Evolutionary conservation across 2,888 invertebrate species (phyloP).

Genomic region (Ophraella communa): DNA sequence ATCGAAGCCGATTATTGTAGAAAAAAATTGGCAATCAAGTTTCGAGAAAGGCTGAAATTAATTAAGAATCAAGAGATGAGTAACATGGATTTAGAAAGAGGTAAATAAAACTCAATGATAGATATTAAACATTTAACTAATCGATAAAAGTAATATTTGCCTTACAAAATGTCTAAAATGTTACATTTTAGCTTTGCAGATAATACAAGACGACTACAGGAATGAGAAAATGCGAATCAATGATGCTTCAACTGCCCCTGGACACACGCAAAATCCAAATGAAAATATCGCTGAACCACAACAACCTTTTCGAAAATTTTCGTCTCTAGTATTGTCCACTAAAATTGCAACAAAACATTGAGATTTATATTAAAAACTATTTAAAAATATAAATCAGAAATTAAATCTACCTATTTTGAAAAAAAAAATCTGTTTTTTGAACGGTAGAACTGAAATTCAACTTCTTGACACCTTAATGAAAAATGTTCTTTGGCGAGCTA

Average conservation of each 20-base stretch:
- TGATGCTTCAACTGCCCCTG: conserved; percentile 1
- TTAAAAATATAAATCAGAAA: too few relatives aligned
- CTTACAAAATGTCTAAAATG: too few relatives aligned
- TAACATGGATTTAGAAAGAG: conserved; percentile 76
- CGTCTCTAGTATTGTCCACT: not conserved
- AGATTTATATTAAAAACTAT: not conserved
- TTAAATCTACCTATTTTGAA: too few relatives aligned
- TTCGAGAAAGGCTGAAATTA: conserved; percentile 78
- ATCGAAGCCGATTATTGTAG: conserved; percentile 92
- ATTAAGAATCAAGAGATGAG: conserved; percentile 89
- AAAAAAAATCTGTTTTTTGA: not conserved
- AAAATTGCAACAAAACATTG: not conserved
- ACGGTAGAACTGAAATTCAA: too few relatives aligned
- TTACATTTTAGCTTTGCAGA: conserved; percentile 67
- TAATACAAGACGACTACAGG: conserved; percentile 70
- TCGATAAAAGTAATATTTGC: too few relatives aligned
- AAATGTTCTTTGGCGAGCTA: too few relatives aligned
- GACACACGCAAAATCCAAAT: conserved; percentile 3
- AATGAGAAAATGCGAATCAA: conserved; percentile 54
- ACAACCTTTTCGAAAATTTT: conserved; percentile 18
- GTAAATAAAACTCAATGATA: too few relatives aligned
- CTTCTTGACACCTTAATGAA: too few relatives aligned
- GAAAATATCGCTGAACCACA: conserved; percentile 25
- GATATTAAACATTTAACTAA: too few relatives aligned
- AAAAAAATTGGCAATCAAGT: conserved; percentile 81